phyloP scores from a whole-genome alignment of 2,888 invertebrate genomes.

The Calameuta idolon region DNA sequence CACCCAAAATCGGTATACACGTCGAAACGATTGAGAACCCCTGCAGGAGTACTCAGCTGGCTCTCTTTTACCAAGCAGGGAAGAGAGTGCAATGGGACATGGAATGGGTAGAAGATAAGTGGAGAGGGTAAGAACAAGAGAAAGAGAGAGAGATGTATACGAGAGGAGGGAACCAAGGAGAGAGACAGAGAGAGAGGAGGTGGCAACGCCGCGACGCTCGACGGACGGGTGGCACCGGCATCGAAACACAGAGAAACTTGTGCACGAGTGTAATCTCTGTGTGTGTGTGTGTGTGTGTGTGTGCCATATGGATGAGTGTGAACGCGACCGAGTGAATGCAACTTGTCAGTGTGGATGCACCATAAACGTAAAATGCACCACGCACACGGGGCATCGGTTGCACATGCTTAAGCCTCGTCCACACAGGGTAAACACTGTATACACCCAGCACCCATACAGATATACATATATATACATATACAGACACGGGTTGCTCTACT shows the following conservation, averaged over 20 bases:
- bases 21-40: slow-evolving; percentile 41
- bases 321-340: background rate
- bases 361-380: no score
- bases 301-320: background rate
- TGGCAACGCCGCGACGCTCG: slow-evolving; percentile 60
- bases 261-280: no score
- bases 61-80: slow-evolving; percentile 27
- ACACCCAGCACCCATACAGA: background rate
- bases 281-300: background rate
- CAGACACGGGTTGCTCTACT: background rate
- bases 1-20: no score
- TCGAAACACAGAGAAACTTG: background rate
- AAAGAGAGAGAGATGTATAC: no score
- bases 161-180: background rate
- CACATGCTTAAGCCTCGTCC: no score
- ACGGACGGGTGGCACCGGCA: slow-evolving; percentile 34
- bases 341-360: background rate
- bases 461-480: background rate
- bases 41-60: slow-evolving; percentile 52
- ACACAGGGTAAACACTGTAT: no score
- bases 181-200: slow-evolving; percentile 34
- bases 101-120: no score
- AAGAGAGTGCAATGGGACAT: no score
- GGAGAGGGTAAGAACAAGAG: no score
- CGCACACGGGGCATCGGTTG: no score